Evolutionary conservation across 2,113 vertebrate genomes (phyloP).

Genomic region (Pituophis catenifer): DNA sequence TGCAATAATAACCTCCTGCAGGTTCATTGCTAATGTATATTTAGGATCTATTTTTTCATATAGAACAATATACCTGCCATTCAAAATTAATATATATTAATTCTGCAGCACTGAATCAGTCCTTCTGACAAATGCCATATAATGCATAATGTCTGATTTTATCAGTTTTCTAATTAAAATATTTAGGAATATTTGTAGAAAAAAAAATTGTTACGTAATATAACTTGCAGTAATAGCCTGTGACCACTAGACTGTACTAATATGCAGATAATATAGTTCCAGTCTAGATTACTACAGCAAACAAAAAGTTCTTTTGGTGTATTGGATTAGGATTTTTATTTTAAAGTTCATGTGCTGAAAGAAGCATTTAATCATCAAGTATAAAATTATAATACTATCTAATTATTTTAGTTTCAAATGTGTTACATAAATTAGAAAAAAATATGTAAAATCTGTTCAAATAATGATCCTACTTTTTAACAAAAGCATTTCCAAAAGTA

Average conservation of each 20-base stretch:
- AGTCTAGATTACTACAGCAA: neutral
- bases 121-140: neutral
- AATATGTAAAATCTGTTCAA: neutral
- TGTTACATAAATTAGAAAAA: neutral
- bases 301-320: neutral
- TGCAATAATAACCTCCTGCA: neutral
- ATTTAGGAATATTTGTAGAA: neutral
- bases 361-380: neutral
- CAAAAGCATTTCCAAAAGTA: neutral
- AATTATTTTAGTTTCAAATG: neutral
- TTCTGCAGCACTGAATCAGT: neutral
- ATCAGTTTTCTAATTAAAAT: neutral
- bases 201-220: neutral
- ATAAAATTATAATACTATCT: neutral
- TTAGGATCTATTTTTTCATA: neutral
- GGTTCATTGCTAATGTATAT: neutral
- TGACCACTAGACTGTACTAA: slow-evolving; percentile 62
- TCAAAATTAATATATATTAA: neutral
- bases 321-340: neutral
- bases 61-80: neutral
- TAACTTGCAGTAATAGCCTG: slow-evolving; percentile 39
- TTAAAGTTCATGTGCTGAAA: neutral
- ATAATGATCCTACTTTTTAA: neutral
- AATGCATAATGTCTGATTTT: neutral
- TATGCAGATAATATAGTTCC: slow-evolving; percentile 27